Percentiles rank a stretch among this genome's conserved stretches.
These are phyloP conservation scores for Apis florea DNA, from an alignment of 1,140 invertebrate genomes.

Conservation along the genomic window DNA sequence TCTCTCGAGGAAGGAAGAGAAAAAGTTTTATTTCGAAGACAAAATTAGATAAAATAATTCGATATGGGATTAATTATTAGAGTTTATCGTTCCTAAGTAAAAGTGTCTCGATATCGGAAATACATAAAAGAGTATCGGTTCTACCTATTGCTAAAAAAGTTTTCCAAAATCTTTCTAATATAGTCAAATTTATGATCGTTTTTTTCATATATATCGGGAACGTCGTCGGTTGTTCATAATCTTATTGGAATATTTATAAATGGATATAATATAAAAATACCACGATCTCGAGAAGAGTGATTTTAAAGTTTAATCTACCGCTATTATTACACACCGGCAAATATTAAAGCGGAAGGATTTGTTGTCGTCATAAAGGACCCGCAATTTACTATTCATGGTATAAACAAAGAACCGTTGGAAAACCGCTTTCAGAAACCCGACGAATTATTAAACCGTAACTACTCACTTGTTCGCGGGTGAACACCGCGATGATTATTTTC, in stretches of 20 bases:
- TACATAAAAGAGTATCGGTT: too few relatives aligned
- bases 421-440: slow-evolving; percentile 14
- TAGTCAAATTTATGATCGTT: background rate
- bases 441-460: slow-evolving; percentile 19
- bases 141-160: background rate
- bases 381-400: slow-evolving; percentile 25
- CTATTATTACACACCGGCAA: slow-evolving; percentile 1
- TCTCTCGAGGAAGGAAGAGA: too few relatives aligned
- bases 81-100: too few relatives aligned
- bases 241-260: background rate
- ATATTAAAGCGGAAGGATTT: slow-evolving; percentile 14
- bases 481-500: slow-evolving; percentile 12
- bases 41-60: too few relatives aligned
- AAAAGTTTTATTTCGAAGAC: too few relatives aligned
- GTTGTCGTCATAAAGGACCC: slow-evolving; percentile 21
- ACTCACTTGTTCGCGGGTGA: slow-evolving; percentile 5
- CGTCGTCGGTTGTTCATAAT: background rate
- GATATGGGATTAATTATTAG: too few relatives aligned
- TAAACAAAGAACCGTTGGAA: slow-evolving; percentile 20
- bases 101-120: too few relatives aligned
- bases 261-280: background rate
- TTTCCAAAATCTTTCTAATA: background rate
- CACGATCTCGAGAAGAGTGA: background rate
- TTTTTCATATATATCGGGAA: background rate
- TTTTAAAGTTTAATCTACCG: slow-evolving; percentile 19